Percentiles rank a stretch among this genome's conserved stretches.
phyloP scores from a whole-genome alignment of 1,140 invertebrate genomes.

The Saccostrea cuccullata region DNA sequence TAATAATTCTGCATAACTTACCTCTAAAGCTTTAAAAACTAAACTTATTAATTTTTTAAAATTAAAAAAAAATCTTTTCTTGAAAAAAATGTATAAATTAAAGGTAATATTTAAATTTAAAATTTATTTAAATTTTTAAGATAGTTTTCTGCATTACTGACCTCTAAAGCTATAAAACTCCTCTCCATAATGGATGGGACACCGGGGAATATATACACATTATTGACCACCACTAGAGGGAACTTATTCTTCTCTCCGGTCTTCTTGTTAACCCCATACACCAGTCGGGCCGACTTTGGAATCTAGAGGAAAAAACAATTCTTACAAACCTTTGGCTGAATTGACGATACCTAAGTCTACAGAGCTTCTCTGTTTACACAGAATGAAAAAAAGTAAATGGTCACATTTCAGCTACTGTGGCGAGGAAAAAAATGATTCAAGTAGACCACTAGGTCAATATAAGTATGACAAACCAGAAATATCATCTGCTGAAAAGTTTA shows the following conservation, averaged over 20 bases:
- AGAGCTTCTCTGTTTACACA: not conserved
- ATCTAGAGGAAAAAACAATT: slow-evolving; percentile 67
- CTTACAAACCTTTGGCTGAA: not conserved
- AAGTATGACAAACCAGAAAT: too few species aligned
- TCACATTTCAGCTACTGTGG: too few species aligned
- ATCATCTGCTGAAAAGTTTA: too few species aligned
- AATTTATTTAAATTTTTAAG: not conserved
- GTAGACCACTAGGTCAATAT: too few species aligned
- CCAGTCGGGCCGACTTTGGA: slow-evolving; percentile 75
- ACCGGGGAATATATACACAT: slow-evolving; percentile 90
- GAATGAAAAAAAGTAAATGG: not conserved
- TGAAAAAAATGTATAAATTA: not conserved
- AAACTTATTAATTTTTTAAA: too few species aligned
- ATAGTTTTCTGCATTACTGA: slow-evolving; percentile 41
- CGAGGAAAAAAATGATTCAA: too few species aligned
- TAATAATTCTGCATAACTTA: too few species aligned
- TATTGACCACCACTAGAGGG: slow-evolving; percentile 85
- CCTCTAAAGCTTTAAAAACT: too few species aligned
- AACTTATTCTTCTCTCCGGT: slow-evolving; percentile 78
- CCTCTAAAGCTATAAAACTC: slow-evolving; percentile 81
- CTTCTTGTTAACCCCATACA: slow-evolving; percentile 75
- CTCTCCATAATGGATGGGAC: slow-evolving; percentile 84
- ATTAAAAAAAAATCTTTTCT: too few species aligned
- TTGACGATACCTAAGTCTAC: not conserved
- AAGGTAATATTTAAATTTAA: not conserved